A percentile compares a stretch with the other conserved stretches of the same genome.
Evolutionary conservation across 2,797 vertebrate genomes (phyloP).

Genomic region (Tolypeutes matacus): DNA sequence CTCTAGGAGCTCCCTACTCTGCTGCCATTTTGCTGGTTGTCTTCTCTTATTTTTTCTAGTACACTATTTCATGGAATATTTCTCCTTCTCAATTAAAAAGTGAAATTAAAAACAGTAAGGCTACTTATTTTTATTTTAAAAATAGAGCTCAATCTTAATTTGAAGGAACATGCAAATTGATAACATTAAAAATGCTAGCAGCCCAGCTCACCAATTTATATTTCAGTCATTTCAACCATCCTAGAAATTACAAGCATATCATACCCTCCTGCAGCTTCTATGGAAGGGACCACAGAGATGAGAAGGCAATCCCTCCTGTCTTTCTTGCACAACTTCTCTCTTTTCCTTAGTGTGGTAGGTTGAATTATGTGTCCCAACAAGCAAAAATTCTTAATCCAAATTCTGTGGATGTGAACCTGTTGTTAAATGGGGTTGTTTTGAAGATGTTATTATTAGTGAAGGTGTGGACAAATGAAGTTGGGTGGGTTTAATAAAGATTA

Average conservation of each 20-base stretch:
- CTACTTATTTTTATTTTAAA: conserved; percentile 15
- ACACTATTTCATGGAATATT: neutral
- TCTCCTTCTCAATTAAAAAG: neutral
- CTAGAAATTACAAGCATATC: neutral
- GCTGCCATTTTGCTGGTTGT: too few species aligned
- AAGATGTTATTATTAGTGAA: too few species aligned
- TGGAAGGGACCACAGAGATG: neutral
- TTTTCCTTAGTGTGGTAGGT: neutral
- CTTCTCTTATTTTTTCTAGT: neutral
- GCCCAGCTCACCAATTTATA: neutral
- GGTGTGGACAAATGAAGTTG: too few species aligned
- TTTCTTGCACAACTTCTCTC: neutral
- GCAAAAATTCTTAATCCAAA: too few species aligned
- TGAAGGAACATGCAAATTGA: neutral
- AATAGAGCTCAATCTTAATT: conserved; percentile 50
- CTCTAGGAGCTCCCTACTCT: too few species aligned
- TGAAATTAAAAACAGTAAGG: neutral
- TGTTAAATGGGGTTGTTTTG: too few species aligned
- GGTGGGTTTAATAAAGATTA: too few species aligned
- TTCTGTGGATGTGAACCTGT: too few species aligned
- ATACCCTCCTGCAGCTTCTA: neutral
- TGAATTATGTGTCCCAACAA: too few species aligned
- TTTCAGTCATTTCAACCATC: neutral
- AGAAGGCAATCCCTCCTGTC: neutral
- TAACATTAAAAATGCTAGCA: neutral